A percentile compares a stretch with the other conserved stretches of the same genome.
Evolutionary conservation across 2,888 invertebrate genomes (phyloP).

Genomic region (Drosophila recens): DNA sequence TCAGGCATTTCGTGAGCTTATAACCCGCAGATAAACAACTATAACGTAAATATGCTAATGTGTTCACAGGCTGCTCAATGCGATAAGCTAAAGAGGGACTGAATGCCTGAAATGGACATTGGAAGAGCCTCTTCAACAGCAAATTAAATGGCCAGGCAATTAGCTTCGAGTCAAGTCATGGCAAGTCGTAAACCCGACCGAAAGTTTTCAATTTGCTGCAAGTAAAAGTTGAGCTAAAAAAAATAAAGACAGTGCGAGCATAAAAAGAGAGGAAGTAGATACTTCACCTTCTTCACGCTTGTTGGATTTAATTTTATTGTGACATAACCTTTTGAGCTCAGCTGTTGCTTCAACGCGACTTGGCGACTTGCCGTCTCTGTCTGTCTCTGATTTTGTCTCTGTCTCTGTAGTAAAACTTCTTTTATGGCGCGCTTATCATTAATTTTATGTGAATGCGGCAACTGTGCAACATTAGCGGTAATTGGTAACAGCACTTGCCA

Average conservation of each 20-base stretch:
- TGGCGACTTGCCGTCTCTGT: constrained; percentile 15
- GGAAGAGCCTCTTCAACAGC: constrained; percentile 36
- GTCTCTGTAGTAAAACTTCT: constrained; percentile 72
- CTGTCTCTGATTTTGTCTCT: too few relatives aligned
- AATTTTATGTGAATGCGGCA: constrained; percentile 79
- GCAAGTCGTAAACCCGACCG: constrained; percentile 60
- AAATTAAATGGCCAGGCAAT: constrained; percentile 59
- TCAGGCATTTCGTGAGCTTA: constrained; percentile 76
- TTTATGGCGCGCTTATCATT: constrained; percentile 80
- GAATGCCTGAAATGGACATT: constrained; percentile 43
- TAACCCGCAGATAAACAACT: constrained; percentile 70
- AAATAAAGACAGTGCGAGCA: background rate
- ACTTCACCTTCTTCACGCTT: constrained; percentile 74
- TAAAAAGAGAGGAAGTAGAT: constrained; percentile 1
- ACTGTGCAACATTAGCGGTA: constrained; percentile 80
- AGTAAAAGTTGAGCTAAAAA: constrained; percentile 7
- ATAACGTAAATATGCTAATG: constrained; percentile 77
- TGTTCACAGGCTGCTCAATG: constrained; percentile 47
- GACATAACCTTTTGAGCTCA: constrained; percentile 72
- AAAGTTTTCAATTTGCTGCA: constrained; percentile 71
- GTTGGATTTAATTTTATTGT: constrained; percentile 80
- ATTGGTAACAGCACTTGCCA: constrained; percentile 64
- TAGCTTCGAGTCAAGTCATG: constrained; percentile 47
- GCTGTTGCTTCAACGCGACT: constrained; percentile 49
- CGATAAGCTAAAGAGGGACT: constrained; percentile 36